Evolutionary conservation across 2,888 invertebrate species (phyloP).

Genomic region (Cotesia congregata): DNA sequence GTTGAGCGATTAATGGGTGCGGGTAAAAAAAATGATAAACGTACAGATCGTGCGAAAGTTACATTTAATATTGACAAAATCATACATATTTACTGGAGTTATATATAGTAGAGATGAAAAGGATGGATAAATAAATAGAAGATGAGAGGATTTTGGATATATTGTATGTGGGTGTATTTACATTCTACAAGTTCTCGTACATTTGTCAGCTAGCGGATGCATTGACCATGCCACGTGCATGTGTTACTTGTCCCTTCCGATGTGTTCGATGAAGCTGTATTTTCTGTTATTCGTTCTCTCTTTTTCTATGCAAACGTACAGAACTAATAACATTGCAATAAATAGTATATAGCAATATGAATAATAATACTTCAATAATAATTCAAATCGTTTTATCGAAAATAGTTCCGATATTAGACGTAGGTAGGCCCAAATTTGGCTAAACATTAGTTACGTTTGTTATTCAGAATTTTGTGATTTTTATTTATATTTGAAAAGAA

Average conservation of each 20-base stretch:
- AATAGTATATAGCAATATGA: not conserved
- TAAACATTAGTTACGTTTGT: too few relatives aligned
- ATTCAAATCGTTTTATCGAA: too few relatives aligned
- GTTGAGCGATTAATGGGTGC: conserved; percentile 55
- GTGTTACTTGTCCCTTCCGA: conserved; percentile 63
- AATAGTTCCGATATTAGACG: too few relatives aligned
- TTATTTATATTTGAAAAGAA: too few relatives aligned
- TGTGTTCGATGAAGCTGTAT: conserved; percentile 44
- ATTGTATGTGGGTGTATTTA: conserved; percentile 25
- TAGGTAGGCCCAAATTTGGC: too few relatives aligned
- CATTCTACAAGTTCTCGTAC: conserved; percentile 56
- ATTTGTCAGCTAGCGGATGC: conserved; percentile 65
- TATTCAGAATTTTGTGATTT: too few relatives aligned
- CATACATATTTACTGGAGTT: conserved; percentile 51
- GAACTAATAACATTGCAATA: conserved; percentile 17
- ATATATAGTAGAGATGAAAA: not conserved
- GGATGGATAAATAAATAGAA: conserved; percentile 31
- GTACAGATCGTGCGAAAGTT: conserved; percentile 55
- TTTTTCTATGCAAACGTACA: conserved; percentile 11
- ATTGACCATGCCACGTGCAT: conserved; percentile 68
- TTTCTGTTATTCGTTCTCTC: conserved; percentile 35
- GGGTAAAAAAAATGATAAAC: not conserved
- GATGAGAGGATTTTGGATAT: conserved; percentile 23
- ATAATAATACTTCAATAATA: not conserved
- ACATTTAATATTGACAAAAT: conserved; percentile 64